Evolutionary conservation across 2,113 vertebrate genomes (phyloP).

Genomic region (Bubo bubo): DNA sequence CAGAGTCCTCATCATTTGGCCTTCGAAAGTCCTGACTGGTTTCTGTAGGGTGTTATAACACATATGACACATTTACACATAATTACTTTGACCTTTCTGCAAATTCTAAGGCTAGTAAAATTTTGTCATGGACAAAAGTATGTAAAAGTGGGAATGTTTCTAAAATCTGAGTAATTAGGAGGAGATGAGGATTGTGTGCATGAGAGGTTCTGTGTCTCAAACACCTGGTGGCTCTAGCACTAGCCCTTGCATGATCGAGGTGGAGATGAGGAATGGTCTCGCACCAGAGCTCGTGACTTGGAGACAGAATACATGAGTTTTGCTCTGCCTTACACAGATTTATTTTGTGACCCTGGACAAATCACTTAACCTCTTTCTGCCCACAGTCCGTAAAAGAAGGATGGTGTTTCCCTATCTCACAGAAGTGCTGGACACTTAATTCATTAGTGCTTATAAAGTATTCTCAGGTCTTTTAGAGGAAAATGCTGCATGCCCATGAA

Average conservation of each 20-base stretch:
- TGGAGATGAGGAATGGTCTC: constrained; percentile 17
- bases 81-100: constrained; percentile 52
- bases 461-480: not conserved
- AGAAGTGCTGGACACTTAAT: constrained; percentile 25
- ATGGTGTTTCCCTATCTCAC: not conserved
- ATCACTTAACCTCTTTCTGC: constrained; percentile 57
- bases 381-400: constrained; percentile 6
- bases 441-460: constrained; percentile 51
- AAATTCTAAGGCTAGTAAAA: not conserved
- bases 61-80: not conserved
- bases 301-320: constrained; percentile 25
- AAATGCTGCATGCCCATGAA: not conserved
- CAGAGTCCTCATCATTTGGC: not conserved
- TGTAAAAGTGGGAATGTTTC: not conserved
- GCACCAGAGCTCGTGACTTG: not conserved
- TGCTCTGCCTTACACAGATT: constrained; percentile 46
- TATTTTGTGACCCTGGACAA: constrained; percentile 50
- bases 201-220: not conserved
- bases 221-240: not conserved
- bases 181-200: not conserved
- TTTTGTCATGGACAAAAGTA: not conserved
- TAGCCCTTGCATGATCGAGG: accelerated
- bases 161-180: not conserved
- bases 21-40: not conserved
- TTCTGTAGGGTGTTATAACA: not conserved